phyloP scores from a whole-genome alignment of 1,140 invertebrate species.

The Microvelia longipes region DNA sequence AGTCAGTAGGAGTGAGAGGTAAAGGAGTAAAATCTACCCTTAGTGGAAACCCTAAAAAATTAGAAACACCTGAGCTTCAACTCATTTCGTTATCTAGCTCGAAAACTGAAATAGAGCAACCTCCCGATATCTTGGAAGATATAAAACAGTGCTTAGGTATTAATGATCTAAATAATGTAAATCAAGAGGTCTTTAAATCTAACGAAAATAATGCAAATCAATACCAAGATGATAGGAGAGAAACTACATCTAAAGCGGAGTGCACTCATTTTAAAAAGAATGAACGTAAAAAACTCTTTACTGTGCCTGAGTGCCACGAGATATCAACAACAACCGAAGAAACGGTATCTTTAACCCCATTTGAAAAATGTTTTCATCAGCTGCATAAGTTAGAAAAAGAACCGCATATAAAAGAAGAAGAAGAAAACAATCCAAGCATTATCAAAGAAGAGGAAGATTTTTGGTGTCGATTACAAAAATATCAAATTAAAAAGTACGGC shows the following conservation, averaged over 20 bases:
- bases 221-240: background rate
- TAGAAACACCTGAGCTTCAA: background rate
- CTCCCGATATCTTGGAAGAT: background rate
- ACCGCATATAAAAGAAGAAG: background rate
- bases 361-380: background rate
- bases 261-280: background rate
- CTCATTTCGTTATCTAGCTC: background rate
- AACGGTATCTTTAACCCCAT: background rate
- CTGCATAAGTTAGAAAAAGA: background rate
- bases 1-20: background rate
- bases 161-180: background rate
- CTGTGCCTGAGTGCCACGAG: background rate
- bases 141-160: background rate
- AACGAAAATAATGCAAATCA: background rate
- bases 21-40: background rate
- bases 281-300: background rate
- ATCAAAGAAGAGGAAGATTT: background rate
- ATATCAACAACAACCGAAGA: background rate
- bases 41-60: background rate
- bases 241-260: background rate
- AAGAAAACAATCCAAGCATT: background rate
- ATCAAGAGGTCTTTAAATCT: background rate
- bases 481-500: background rate
- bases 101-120: background rate
- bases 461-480: background rate